Base-by-base conservation (phyloP, 1,140 invertebrate species). In the Listronotus bonariensis region DNA sequence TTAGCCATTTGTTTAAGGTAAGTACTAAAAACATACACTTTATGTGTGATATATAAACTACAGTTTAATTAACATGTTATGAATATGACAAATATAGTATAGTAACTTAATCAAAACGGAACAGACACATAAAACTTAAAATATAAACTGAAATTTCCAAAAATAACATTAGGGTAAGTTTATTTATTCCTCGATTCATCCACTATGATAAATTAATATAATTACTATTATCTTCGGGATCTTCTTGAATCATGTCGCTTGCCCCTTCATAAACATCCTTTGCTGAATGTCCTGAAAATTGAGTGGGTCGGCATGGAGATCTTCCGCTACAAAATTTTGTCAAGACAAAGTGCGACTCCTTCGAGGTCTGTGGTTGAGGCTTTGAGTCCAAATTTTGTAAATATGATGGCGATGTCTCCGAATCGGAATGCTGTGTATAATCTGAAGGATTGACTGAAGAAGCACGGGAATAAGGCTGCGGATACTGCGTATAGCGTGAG, bases 1-100 rank as follows among this genome's bases (percentile, higher is more conserved):
- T 17, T 26, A 18, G 46, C 20, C 46, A 49, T 49, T 49, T 49
- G 18, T 49, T 49, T 49, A n/a, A 49, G 46, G 46, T 26, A 49
- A 49, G 46, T 49, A 20, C 15, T 32, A n/a, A 10, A 26, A 49
- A 49, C 18, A 49, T 20, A 17, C 18, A 26, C 18, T 18, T 7
- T 20, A 26, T 20, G 7, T 49, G 9, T 18, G n/a, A 26, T 49
- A 26, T 17, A 10, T 6, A 18, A 49, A 49, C n/a, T 18, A 6
- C 18, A 17, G 6, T n/a, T 18, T 26, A n/a, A 20, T 18, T 49
- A 49, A 49, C 12, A 49, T n/a, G 9, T 26, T 26, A 12, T 20
- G 18, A 49, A 49, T 26, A 49, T n/a, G 17, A 49, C 18, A 26
- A 20, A 49, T 7, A 20, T 11, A n/a, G n/a, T 49, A 26, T 26